A percentile compares a stretch with the other conserved stretches of the same genome.
These are phyloP conservation scores for Cephus runcator DNA, from an alignment of 2,888 invertebrate genomes.

Conservation along the genomic window DNA sequence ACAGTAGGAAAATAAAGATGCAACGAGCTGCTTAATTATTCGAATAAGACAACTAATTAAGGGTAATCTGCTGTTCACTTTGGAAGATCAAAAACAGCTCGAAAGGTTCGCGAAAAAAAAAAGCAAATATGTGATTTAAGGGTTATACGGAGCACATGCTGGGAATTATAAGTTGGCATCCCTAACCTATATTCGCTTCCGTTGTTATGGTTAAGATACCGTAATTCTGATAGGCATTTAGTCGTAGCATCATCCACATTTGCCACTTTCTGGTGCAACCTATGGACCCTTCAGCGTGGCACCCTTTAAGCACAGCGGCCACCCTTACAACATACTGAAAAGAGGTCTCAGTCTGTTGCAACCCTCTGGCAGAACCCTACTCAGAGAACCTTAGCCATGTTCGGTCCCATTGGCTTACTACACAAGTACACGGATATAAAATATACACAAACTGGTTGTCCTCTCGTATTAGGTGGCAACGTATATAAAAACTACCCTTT, in stretches of 20 bases:
- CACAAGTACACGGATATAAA: neutral
- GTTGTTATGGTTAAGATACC: neutral
- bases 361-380: neutral
- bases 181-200: neutral
- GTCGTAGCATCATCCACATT: neutral
- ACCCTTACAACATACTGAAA: neutral
- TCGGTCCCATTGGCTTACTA: neutral
- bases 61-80: neutral
- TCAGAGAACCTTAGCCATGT: neutral
- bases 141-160: neutral
- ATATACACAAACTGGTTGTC: neutral
- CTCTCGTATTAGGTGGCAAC: neutral
- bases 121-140: neutral
- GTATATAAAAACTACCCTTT: neutral
- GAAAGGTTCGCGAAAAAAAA: neutral
- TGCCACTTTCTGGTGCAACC: neutral
- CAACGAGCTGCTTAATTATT: neutral
- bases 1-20: neutral
- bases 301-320: neutral
- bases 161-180: neutral
- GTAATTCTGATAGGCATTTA: neutral
- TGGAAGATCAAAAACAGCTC: neutral
- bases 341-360: neutral
- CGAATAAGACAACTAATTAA: neutral
- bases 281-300: neutral